These are phyloP conservation scores for Gymnopithys bicolor DNA, from an alignment of 2,797 vertebrate species.

Conservation along the genomic window DNA sequence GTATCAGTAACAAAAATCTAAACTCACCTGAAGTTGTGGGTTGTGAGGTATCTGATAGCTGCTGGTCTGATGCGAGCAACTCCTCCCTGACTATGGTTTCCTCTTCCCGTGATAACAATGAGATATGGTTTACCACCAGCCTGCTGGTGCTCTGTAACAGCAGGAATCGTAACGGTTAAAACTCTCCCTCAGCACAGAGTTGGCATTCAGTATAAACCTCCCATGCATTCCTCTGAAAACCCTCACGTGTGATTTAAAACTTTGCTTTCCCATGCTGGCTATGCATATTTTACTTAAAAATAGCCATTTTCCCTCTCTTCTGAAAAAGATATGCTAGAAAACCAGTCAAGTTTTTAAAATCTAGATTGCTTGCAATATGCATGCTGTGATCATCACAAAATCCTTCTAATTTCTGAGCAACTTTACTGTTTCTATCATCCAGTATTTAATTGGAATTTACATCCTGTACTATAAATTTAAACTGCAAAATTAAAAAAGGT, in stretches of 20 bases:
- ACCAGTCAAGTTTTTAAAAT: neutral
- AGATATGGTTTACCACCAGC: conserved; percentile 89
- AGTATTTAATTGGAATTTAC: neutral
- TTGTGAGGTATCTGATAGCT: conserved; percentile 94
- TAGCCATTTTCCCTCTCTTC: neutral
- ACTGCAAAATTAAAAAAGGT: neutral
- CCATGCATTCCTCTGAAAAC: neutral
- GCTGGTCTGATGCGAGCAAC: conserved; percentile 96
- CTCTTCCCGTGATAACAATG: conserved; percentile 95
- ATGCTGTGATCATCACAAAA: neutral
- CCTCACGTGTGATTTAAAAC: neutral
- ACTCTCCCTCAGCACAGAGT: neutral
- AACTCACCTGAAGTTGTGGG: conserved; percentile 88
- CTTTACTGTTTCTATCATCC: neutral
- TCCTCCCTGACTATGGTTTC: conserved; percentile 96
- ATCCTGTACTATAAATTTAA: neutral
- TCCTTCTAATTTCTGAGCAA: neutral
- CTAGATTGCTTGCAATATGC: neutral
- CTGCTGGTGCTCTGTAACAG: conserved; percentile 86
- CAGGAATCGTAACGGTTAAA: conserved; percentile 54
- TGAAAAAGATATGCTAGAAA: neutral
- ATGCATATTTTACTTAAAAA: neutral
- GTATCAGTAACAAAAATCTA: conserved; percentile 46
- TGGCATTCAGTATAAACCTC: neutral
- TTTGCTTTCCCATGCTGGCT: neutral